Evolutionary conservation across 2,113 vertebrate species (phyloP), one percentile per base, ranked within the genome.

Genomic region (Corythornis vintsioides): DNA sequence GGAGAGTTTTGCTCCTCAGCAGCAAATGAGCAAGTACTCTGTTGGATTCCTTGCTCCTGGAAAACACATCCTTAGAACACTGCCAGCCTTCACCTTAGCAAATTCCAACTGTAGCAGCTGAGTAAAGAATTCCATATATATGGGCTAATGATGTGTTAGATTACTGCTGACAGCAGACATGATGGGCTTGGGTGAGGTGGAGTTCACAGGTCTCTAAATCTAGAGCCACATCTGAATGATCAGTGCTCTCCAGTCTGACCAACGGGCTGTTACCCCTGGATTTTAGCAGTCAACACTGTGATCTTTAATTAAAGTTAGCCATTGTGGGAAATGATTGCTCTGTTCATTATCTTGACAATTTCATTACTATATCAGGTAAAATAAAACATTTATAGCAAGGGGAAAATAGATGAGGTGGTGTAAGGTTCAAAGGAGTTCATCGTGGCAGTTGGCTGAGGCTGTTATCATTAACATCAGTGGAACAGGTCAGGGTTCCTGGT

Each of bases 341-440:
- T 89, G 67, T 96, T 97, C 94, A 97, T 97, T 97, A 97, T 97
- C 96, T 92, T 97, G 95, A 97, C 95, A 96, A 97, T 96, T 97
- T 94, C 95, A 97, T 97, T 96, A 95, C 78, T 87, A 74, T 87
- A 95, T 86, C 91, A 97, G 89, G 89, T 97, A 94, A 93, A 96
- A 96, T 97, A 92, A 97, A 97, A 95, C 78, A 95, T 97, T 97
- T 96, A 95, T 96, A 91, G 83, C 80, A 89, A 95, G 72, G 47
- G 85, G 47, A 80, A 94, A 92, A 92, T 94, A 89, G 90, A 95
- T 92, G 95, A 95, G 93, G 53, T 90, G 77, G 72, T 59, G 74
- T 90, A 90, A 90, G 91, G 89, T 90, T 96, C 95, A 95, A 94
- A 88, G 92, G 95, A 64, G 92, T 94, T 96, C 95, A 92, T 92